Percentiles rank a stretch among this genome's conserved stretches.
Evolutionary conservation across 2,888 invertebrate genomes (phyloP).

Genomic region (Monochamus alternatus): DNA sequence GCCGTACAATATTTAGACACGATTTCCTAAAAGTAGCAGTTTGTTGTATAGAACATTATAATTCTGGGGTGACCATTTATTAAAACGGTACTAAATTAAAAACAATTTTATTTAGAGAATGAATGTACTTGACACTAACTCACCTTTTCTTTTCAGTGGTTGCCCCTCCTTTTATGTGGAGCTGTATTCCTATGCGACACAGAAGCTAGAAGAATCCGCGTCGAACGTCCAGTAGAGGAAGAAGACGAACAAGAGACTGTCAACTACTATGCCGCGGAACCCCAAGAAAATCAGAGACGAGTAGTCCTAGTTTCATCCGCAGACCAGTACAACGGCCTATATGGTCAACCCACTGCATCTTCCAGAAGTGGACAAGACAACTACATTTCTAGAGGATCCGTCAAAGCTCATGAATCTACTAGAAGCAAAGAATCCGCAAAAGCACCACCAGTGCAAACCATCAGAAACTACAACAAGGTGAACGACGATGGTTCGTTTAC

Average conservation of each 20-base stretch:
- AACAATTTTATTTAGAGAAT: no score
- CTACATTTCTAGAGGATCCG: slow-evolving; percentile 64
- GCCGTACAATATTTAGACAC: no score
- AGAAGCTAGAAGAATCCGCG: slow-evolving; percentile 72
- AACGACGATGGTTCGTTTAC: slow-evolving; percentile 90
- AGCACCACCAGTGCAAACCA: slow-evolving; percentile 86
- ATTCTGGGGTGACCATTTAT: no score
- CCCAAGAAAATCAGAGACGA: slow-evolving; percentile 64
- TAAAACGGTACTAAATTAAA: no score
- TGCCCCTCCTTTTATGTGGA: slow-evolving; percentile 62
- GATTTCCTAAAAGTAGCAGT: no score
- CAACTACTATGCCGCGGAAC: slow-evolving; percentile 70
- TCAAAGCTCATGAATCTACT: slow-evolving; percentile 63
- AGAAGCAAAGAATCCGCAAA: slow-evolving; percentile 76
- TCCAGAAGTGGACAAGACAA: slow-evolving; percentile 63
- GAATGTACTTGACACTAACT: no score
- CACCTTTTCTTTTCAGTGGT: slow-evolving; percentile 55
- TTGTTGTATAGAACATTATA: no score
- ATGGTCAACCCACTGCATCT: slow-evolving; percentile 69
- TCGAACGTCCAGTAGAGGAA: slow-evolving; percentile 71
- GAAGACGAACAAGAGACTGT: slow-evolving; percentile 70
- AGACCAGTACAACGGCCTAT: slow-evolving; percentile 69
- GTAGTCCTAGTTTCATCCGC: slow-evolving; percentile 66
- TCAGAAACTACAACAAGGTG: slow-evolving; percentile 86
- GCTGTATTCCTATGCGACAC: slow-evolving; percentile 57